A percentile compares a stretch with the other conserved stretches of the same genome.
Evolutionary conservation across 1,140 invertebrate genomes (phyloP).

Genomic region (Leptinotarsa defecta): DNA sequence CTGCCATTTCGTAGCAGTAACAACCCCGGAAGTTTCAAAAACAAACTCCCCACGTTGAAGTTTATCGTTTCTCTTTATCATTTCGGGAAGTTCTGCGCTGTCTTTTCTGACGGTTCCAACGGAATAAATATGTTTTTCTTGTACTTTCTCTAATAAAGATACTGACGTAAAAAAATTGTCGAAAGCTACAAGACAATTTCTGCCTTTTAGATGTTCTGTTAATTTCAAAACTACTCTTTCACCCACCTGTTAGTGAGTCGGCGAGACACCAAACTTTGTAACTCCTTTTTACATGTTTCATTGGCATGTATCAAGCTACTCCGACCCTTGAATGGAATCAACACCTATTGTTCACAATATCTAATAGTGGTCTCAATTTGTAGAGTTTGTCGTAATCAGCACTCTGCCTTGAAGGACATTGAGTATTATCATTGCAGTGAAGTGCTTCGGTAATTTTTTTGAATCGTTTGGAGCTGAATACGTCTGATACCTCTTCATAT

Average conservation of each 20-base stretch:
- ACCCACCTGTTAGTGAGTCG: too few relatives aligned
- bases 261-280: conserved; percentile 53
- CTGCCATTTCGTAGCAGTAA: not conserved
- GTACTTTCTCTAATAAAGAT: not conserved
- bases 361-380: too few relatives aligned
- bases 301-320: conserved; percentile 56
- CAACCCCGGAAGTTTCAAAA: not conserved
- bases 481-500: too few relatives aligned
- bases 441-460: too few relatives aligned
- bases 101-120: not conserved
- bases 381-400: too few relatives aligned
- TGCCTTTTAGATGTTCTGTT: not conserved
- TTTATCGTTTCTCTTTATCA: not conserved
- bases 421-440: too few relatives aligned
- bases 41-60: not conserved
- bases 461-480: too few relatives aligned
- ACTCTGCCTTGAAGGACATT: too few relatives aligned
- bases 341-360: too few relatives aligned
- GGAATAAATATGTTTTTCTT: not conserved
- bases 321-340: conserved; percentile 45
- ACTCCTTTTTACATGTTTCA: conserved; percentile 59
- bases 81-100: not conserved
- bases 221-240: not conserved
- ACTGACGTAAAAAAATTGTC: not conserved
- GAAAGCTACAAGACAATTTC: not conserved